Base-by-base conservation (phyloP, 2,888 invertebrate species). In the Punctoribates punctum region DNA sequence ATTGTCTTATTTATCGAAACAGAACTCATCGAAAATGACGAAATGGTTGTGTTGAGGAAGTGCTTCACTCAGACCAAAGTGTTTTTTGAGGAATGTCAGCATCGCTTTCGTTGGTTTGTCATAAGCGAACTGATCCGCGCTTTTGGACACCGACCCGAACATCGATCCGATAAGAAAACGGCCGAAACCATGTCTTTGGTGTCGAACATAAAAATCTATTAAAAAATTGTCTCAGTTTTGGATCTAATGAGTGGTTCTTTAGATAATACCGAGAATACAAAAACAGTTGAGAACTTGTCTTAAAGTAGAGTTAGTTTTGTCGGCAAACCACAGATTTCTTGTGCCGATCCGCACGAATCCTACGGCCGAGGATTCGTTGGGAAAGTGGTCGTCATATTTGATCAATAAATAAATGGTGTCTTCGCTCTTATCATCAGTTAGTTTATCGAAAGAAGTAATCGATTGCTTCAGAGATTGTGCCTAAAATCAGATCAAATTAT, bases 31-130 rank as follows among this genome's bases (percentile, higher is more conserved):
- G 34, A 73, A 77, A 23, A 77, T 77, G 15, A 77, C 76, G 51
- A 74, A 77, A 29, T 74, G 77, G 29, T 77, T 77, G 48, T 77
- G 77, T 42, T 77, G 77, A 51, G 51, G 54, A n/a, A 62, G 57
- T 23, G 77, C 76, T 42, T 34, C 13, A 13, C 42, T 57, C 25
- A 77, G 57, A 27, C 60, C 51, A 51, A 77, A 77, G 62, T 77
- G 76, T 46, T 70, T 73, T 1, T 25, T 4, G 5, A 77, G 74
- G 38, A 77, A 77, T 74, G 76, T 65, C 3, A 77, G 29, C 76
- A 77, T 76, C 6, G 76, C 73, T 46, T 42, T 11, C 5, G 77
- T 73, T 13, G 77, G 77, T 29, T 76, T 65, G 48, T 77, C 77
- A 51, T 73, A 74, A n/a, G 77, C 77, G 9, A 77, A 75, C 42